phyloP scores from a whole-genome alignment of 2,888 invertebrate genomes.

The Diplazon laetatorius region DNA sequence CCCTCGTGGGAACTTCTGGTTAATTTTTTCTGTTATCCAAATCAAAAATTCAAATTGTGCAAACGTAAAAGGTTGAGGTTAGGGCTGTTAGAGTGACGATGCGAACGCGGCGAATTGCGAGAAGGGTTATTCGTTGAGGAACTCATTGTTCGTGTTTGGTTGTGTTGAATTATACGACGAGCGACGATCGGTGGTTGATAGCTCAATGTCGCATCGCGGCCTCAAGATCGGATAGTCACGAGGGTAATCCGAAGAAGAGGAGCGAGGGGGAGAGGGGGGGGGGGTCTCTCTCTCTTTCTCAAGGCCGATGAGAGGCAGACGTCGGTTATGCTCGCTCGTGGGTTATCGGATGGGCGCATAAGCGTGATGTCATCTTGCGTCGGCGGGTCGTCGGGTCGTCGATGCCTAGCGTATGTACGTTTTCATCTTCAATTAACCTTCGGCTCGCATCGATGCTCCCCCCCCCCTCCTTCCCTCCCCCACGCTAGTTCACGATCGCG shows the following conservation, averaged over 20 bases:
- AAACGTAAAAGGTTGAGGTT: constrained; percentile 1
- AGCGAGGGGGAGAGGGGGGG: too few relatives aligned
- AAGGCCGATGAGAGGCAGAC: constrained; percentile 39
- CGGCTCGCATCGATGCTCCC: constrained; percentile 70
- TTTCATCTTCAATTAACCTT: constrained; percentile 77
- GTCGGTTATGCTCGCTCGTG: background rate
- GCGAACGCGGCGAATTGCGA: constrained; percentile 34
- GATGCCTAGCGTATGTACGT: constrained; percentile 71
- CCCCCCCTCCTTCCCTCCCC: too few relatives aligned
- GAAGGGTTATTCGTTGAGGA: constrained; percentile 47
- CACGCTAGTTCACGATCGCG: constrained; percentile 67
- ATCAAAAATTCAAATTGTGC: constrained; percentile 41
- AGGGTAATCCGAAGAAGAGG: too few relatives aligned
- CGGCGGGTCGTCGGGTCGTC: constrained; percentile 72
- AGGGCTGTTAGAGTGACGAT: constrained; percentile 26
- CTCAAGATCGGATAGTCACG: constrained; percentile 48
- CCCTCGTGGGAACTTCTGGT: background rate
- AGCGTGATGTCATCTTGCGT: constrained; percentile 73
- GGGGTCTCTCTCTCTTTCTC: constrained; percentile 28
- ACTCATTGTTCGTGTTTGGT: constrained; percentile 50
- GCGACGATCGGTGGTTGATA: constrained; percentile 45
- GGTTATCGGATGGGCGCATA: constrained; percentile 1
- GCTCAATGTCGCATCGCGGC: constrained; percentile 60
- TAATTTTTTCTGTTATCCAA: constrained; percentile 5
- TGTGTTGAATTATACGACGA: constrained; percentile 3